These are phyloP conservation scores for Pitangus sulphuratus DNA, from an alignment of 2,797 vertebrate species.

Conservation along the genomic window DNA sequence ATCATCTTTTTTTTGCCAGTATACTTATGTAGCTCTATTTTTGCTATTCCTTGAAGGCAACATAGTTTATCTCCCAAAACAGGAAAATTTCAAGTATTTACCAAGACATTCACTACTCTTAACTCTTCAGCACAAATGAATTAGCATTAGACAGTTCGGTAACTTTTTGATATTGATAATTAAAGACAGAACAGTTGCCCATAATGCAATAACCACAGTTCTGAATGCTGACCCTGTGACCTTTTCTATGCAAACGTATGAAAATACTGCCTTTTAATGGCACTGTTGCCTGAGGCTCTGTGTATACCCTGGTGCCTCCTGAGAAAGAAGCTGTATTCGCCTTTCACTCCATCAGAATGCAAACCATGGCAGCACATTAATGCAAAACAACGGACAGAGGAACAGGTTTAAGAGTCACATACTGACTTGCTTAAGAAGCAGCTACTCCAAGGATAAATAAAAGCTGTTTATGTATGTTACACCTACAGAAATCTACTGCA, in stretches of 20 bases:
- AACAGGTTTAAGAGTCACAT: not conserved
- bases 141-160: not conserved
- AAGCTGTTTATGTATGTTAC: not conserved
- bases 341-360: not conserved
- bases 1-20: not conserved
- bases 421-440: not conserved
- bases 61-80: not conserved
- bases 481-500: not conserved
- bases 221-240: not conserved
- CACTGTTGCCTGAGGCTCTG: not conserved
- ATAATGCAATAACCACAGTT: not conserved
- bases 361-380: not conserved
- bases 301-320: not conserved
- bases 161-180: not conserved
- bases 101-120: not conserved
- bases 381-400: not conserved
- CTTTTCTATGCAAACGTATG: not conserved
- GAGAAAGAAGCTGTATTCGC: not conserved
- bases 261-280: slow-evolving; percentile 24
- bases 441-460: not conserved
- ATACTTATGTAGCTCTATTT: not conserved
- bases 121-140: not conserved
- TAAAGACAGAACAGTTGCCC: not conserved
- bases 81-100: not conserved
- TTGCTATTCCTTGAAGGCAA: not conserved